A percentile compares a stretch with the other conserved stretches of the same genome.
Conservation (phyloP, 2,888 invertebrate species). For the Eristalis pertinax region DNA sequence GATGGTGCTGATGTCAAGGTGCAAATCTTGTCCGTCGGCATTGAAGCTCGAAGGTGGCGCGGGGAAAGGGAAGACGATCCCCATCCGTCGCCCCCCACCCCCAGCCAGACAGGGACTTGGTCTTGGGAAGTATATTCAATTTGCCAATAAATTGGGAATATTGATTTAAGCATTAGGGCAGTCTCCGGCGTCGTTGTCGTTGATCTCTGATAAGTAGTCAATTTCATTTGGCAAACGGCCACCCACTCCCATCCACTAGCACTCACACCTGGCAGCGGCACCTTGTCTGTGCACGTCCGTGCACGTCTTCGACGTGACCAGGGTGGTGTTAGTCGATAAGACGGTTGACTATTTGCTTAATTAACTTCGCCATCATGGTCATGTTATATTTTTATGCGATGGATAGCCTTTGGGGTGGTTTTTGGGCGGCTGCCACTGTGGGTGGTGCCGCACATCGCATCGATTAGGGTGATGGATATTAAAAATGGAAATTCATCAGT, state of each 20-base stretch:
- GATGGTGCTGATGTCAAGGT: constrained; percentile 62
- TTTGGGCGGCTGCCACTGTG: not conserved
- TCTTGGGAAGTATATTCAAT: constrained; percentile 44
- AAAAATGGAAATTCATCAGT: constrained; percentile 72
- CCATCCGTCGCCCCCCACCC: not conserved
- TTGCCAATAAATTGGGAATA: constrained; percentile 70
- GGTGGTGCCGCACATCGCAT: constrained; percentile 58
- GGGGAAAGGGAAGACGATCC: constrained; percentile 12
- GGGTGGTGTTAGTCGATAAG: constrained; percentile 45
- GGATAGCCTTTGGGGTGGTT: not conserved
- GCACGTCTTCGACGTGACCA: too few species aligned
- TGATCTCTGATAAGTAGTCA: constrained; percentile 71
- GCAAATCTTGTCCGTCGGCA: constrained; percentile 55
- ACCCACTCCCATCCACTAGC: not conserved
- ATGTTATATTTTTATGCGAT: constrained; percentile 73
- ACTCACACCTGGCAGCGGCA: not conserved
- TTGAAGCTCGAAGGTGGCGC: not conserved
- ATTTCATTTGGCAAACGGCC: constrained; percentile 64
- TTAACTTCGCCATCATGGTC: constrained; percentile 73
- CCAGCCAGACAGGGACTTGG: not conserved
- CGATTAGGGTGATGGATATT: constrained; percentile 69
- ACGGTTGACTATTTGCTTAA: constrained; percentile 73
- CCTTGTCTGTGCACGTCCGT: not conserved
- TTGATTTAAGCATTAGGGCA: constrained; percentile 67
- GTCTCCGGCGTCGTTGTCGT: constrained; percentile 34